These are phyloP conservation scores for Heliopora coerulea DNA, from an alignment of 92 coral and sea anemone species.

Conservation along the genomic window DNA sequence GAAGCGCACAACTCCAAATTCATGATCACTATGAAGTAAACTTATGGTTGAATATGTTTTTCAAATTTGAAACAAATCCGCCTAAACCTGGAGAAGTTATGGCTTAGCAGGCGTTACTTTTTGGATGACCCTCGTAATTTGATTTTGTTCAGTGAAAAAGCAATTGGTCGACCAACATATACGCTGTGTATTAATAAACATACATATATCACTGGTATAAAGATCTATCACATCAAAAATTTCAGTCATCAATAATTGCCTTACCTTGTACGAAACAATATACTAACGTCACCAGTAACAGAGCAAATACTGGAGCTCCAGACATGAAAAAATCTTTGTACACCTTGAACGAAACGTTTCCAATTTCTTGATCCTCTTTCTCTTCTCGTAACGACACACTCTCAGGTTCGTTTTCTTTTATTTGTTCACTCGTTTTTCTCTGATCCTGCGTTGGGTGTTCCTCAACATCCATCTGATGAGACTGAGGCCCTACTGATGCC, in stretches of 20 bases:
- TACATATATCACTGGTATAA: too few species aligned
- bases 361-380: slow-evolving; percentile 12
- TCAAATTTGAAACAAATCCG: too few species aligned
- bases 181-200: too few species aligned
- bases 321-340: background rate
- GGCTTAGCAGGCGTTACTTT: too few species aligned
- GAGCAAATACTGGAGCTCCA: background rate
- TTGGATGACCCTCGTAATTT: too few species aligned
- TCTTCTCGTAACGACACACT: background rate
- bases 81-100: too few species aligned
- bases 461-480: background rate
- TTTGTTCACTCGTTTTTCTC: background rate
- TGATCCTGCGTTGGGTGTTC: background rate
- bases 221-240: too few species aligned
- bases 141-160: too few species aligned
- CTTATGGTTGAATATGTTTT: too few species aligned
- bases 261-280: background rate
- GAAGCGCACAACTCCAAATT: too few species aligned
- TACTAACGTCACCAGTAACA: background rate
- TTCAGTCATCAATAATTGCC: background rate
- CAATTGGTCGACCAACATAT: too few species aligned
- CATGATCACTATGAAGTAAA: too few species aligned
- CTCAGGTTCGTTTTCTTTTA: background rate
- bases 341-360: background rate
- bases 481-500: background rate